phyloP scores from a whole-genome alignment of 2,113 vertebrate species.

The Poecile atricapillus region DNA sequence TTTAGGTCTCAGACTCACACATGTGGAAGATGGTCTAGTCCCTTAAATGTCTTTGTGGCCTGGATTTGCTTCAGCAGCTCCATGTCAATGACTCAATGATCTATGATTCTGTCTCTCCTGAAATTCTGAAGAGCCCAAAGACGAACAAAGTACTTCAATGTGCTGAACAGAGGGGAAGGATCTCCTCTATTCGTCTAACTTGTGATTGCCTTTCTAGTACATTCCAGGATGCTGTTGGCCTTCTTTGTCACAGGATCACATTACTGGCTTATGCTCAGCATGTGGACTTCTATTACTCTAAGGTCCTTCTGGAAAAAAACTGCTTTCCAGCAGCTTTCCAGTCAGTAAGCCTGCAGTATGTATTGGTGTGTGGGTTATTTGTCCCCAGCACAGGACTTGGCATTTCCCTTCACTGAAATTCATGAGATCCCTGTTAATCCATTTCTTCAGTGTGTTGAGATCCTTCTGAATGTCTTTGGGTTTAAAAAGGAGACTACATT shows the following conservation, averaged over 20 bases:
- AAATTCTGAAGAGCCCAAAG: not conserved
- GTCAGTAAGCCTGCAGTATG: not conserved
- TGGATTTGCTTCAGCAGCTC: not conserved
- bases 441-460: not conserved
- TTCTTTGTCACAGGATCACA: not conserved
- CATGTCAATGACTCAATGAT: not conserved
- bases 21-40: not conserved
- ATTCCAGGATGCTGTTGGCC: not conserved
- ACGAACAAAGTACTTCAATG: not conserved
- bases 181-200: not conserved
- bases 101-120: not conserved
- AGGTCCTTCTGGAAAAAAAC: not conserved
- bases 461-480: not conserved
- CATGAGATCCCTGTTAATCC: not conserved
- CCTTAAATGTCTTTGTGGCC: not conserved
- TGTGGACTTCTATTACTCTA: not conserved
- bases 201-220: not conserved
- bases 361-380: not conserved
- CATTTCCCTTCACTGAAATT: not conserved
- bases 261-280: not conserved
- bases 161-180: not conserved
- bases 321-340: not conserved
- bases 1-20: not conserved
- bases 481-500: not conserved
- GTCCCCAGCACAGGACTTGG: fast-evolving